phyloP scores from a whole-genome alignment of 1,140 invertebrate genomes.

The Drosophila biarmipes region DNA sequence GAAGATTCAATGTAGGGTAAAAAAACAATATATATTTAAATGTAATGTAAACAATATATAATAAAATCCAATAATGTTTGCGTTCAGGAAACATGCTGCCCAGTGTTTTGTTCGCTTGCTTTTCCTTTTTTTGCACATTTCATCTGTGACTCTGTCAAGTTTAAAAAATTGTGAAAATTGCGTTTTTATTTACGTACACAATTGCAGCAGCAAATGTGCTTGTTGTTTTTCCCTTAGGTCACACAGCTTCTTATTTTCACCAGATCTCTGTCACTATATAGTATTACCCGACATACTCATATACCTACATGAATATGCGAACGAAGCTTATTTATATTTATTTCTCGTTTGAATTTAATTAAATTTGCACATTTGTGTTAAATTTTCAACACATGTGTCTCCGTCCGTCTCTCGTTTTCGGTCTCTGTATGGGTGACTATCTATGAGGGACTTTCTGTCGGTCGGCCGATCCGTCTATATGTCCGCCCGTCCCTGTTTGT shows the following conservation, averaged over 20 bases:
- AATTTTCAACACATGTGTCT: slow-evolving; percentile 71
- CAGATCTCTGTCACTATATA: slow-evolving; percentile 32
- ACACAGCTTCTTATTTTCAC: slow-evolving; percentile 46
- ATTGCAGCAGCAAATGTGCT: slow-evolving; percentile 6
- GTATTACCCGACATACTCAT: slow-evolving; percentile 12
- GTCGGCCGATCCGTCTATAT: slow-evolving; percentile 32
- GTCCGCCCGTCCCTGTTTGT: slow-evolving; percentile 14
- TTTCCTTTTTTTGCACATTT: slow-evolving; percentile 13
- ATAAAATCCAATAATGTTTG: not conserved
- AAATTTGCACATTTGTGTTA: slow-evolving; percentile 82
- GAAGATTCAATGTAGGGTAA: not conserved
- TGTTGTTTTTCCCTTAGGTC: slow-evolving; percentile 42
- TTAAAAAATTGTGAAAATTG: slow-evolving; percentile 46
- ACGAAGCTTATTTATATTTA: slow-evolving; percentile 69
- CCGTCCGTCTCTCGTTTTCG: slow-evolving; percentile 14
- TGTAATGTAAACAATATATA: not conserved
- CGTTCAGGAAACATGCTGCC: not conserved
- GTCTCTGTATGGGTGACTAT: slow-evolving; percentile 22
- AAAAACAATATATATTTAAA: no score
- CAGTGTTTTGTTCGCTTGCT: slow-evolving; percentile 8
- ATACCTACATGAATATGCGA: slow-evolving; percentile 38
- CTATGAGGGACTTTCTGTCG: slow-evolving; percentile 36
- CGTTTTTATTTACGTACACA: slow-evolving; percentile 38
- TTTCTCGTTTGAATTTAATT: slow-evolving; percentile 82
- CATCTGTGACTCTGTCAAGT: slow-evolving; percentile 36